phyloP scores from a whole-genome alignment of 2,888 invertebrate genomes.

The Diarsia mendica region DNA sequence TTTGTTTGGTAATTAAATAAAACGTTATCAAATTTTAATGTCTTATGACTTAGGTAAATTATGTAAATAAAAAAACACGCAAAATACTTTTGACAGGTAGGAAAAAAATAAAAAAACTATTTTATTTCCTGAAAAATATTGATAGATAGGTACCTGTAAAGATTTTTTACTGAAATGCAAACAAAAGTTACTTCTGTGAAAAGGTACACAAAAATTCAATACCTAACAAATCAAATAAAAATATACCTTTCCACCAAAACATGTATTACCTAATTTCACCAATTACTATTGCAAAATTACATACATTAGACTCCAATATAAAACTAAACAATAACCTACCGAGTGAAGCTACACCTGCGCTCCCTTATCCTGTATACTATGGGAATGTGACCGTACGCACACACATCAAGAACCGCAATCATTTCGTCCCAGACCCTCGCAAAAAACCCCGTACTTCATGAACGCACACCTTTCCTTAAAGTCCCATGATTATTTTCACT shows the following conservation, averaged over 20 bases:
- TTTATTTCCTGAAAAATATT: neutral
- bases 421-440: conserved; percentile 54
- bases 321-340: conserved; percentile 38
- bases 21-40: too few relatives aligned
- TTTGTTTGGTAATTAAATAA: too few relatives aligned
- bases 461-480: conserved; percentile 77
- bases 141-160: too few relatives aligned
- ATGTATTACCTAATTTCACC: neutral
- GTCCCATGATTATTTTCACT: conserved; percentile 69
- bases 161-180: neutral
- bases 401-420: conserved; percentile 77
- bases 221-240: neutral
- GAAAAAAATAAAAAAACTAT: neutral
- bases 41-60: too few relatives aligned
- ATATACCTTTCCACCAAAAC: neutral
- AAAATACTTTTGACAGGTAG: neutral
- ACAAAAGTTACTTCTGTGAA: neutral
- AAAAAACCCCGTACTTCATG: conserved; percentile 77
- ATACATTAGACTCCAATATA: conserved; percentile 34
- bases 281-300: conserved; percentile 40
- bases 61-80: too few relatives aligned
- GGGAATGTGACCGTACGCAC: conserved; percentile 83
- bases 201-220: neutral
- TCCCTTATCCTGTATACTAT: conserved; percentile 84
- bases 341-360: conserved; percentile 83